These are phyloP conservation scores for Batillaria attramentaria DNA, from an alignment of 1,140 invertebrate species.

Conservation along the genomic window DNA sequence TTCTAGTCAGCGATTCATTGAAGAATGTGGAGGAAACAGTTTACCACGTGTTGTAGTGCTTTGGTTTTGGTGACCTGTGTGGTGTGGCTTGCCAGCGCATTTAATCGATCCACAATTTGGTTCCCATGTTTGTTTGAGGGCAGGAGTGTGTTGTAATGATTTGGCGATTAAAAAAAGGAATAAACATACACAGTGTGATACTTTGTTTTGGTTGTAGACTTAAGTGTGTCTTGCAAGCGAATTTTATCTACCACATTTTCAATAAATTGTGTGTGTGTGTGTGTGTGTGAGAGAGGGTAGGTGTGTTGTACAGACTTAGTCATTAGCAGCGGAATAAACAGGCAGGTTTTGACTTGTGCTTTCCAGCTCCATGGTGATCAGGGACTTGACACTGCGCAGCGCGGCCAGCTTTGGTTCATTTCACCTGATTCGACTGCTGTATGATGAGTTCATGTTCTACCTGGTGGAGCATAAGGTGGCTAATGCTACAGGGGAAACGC, in stretches of 20 bases:
- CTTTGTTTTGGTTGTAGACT: too few species aligned
- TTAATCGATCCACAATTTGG: background rate
- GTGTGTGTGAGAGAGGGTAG: background rate
- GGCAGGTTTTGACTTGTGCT: background rate
- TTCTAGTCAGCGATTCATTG: too few species aligned
- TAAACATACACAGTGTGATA: too few species aligned
- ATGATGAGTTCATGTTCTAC: slow-evolving; percentile 99
- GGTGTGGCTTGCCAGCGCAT: too few species aligned
- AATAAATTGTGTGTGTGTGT: background rate
- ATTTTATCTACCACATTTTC: too few species aligned
- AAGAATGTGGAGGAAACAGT: too few species aligned
- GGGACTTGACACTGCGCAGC: slow-evolving; percentile 94
- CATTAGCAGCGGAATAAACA: background rate
- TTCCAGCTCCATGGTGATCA: slow-evolving; percentile 93
- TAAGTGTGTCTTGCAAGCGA: too few species aligned
- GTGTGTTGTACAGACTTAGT: background rate
- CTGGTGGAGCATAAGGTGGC: slow-evolving; percentile 98
- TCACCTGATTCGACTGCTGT: slow-evolving; percentile 96
- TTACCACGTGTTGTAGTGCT: too few species aligned
- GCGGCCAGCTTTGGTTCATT: slow-evolving; percentile 99
- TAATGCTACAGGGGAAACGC: slow-evolving; percentile 88
- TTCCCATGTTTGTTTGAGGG: too few species aligned
- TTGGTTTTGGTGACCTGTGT: too few species aligned
- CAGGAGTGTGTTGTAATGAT: too few species aligned
- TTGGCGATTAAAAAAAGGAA: too few species aligned